Conservation (phyloP, 2,113 vertebrate genomes). For the Nothocercus julius region DNA sequence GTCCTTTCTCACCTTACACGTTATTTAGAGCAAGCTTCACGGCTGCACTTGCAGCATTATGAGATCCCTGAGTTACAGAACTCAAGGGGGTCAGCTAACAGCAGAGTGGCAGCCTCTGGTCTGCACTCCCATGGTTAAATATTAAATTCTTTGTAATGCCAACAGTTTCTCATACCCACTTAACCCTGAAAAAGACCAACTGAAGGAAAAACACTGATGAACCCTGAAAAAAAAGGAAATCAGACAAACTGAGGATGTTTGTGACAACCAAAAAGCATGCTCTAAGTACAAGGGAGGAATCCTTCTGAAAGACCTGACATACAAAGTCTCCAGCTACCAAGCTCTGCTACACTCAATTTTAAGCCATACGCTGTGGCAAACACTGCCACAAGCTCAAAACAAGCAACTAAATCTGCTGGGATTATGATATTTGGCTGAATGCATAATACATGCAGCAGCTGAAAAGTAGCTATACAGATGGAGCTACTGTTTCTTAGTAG, state of each 20-base stretch:
- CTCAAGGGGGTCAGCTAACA: neutral
- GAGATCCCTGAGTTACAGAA: neutral
- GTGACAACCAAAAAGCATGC: neutral
- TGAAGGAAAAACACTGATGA: neutral
- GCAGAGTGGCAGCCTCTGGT: neutral
- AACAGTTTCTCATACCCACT: neutral
- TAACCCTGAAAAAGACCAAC: neutral
- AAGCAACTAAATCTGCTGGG: neutral
- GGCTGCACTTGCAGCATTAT: neutral
- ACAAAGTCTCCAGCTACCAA: neutral
- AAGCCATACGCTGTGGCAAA: neutral
- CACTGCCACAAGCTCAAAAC: neutral
- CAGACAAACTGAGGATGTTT: neutral
- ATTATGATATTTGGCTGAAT: neutral
- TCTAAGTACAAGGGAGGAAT: neutral
- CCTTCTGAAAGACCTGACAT: neutral
- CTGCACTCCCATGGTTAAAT: neutral
- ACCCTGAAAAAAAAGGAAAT: neutral
- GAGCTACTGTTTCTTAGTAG: neutral
- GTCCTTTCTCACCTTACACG: fast-evolving
- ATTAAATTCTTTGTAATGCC: neutral
- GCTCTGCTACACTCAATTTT: neutral
- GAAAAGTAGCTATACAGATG: neutral
- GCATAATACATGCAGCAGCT: neutral
- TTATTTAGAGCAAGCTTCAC: neutral